These are phyloP conservation scores for Ceratina calcarata DNA, from an alignment of 1,140 invertebrate species.

Conservation along the genomic window DNA sequence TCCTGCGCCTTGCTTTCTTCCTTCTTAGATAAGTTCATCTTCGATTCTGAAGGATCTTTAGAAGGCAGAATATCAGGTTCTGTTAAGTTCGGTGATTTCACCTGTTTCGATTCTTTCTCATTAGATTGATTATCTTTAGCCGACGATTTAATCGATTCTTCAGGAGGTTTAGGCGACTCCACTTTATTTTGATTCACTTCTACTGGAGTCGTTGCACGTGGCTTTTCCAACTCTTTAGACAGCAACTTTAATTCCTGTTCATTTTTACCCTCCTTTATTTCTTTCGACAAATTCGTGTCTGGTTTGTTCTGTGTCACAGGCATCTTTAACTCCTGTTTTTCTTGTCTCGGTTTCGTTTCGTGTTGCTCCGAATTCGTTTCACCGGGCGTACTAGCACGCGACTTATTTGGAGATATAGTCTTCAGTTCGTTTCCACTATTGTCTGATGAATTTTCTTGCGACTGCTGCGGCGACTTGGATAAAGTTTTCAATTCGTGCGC, in stretches of 20 bases:
- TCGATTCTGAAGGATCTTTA: background rate
- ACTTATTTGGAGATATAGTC: conserved; percentile 6
- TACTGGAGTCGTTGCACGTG: background rate
- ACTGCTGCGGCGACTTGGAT: background rate
- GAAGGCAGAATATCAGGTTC: background rate
- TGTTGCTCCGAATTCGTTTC: background rate
- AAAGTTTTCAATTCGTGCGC: background rate
- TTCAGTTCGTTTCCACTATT: background rate
- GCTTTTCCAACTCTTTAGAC: background rate
- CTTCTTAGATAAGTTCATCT: background rate
- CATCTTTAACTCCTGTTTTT: background rate
- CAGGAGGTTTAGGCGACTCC: background rate
- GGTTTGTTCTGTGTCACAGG: conserved; percentile 4
- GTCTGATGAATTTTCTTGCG: background rate
- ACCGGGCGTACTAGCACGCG: conserved; percentile 5
- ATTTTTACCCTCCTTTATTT: background rate
- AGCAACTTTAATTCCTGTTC: conserved; percentile 8
- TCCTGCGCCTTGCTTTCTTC: background rate
- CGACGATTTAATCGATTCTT: background rate
- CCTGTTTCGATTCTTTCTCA: background rate
- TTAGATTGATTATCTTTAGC: background rate
- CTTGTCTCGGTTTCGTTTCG: no score
- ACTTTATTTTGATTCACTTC: background rate
- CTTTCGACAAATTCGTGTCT: background rate
- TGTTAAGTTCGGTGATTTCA: background rate